Base-by-base conservation (phyloP, 1,140 invertebrate species). In the Choristoneura fumiferana region DNA sequence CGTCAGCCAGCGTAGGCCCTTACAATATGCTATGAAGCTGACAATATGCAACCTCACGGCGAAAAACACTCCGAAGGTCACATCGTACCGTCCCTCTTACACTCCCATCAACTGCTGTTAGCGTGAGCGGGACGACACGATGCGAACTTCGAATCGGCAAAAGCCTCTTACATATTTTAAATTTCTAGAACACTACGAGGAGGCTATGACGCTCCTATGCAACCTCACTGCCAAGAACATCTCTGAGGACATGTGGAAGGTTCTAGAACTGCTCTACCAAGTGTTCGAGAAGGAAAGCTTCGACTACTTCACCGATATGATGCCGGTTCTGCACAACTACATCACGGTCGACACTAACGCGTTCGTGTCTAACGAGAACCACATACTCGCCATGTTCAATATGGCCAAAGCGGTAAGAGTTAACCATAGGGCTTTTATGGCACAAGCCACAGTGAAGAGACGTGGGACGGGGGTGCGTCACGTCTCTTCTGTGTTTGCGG, bases 271-370 rank as follows among this genome's bases (percentile, higher is more conserved):
- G 62, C 73, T 88, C 62, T 88, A 89, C 57, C 80, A 93, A 87
- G 91, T 98, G 57, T 98, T 99, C 76, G 94, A 97, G 84, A 97
- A 97, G 75, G 97, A 98, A 87, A 98, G 97, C 17, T 94, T 95
- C 58, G 98, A 99, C 84, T 99, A 98, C 90, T 99, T 99, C 81
- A 97, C 95, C 39, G 98, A 99, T 71, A 99, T 99, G 95, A 99
- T 99, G 97, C 97, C 98, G 33, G 95, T 97, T 1, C 91, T 99
- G 10, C 98, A 99, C 84, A 99, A 99, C 90, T 99, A 99, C 82
- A 94, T 99, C 18, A 98, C 97, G 1, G 95, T 99, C 8, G 98
- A 99, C 85, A 98, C 97, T 4, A 93, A 94, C 38, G 96, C 95
- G 9, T 99, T 99, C 83, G 89, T 99, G 2, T 94, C 96, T 0